Percentiles rank a stretch among this genome's conserved stretches.
Evolutionary conservation across 2,888 invertebrate species (phyloP).

Genomic region (Dasysyrphus tricinctus): DNA sequence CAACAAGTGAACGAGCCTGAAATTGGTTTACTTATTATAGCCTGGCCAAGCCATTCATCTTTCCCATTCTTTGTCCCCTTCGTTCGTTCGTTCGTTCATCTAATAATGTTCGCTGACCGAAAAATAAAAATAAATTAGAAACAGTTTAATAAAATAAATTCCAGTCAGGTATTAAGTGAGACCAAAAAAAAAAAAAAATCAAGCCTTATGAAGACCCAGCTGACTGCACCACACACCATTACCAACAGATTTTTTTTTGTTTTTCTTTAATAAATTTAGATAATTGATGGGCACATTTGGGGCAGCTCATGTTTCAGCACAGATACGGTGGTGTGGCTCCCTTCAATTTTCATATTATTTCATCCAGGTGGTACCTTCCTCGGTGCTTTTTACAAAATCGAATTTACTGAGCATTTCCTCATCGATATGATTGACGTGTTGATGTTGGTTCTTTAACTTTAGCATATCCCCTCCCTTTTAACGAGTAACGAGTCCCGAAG

Average conservation of each 20-base stretch:
- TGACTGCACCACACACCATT: not conserved
- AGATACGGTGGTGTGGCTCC: not conserved
- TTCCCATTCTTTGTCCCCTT: too few species aligned
- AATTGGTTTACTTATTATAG: slow-evolving; percentile 14
- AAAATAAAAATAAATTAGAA: slow-evolving; percentile 38
- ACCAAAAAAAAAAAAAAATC: slow-evolving; percentile 2
- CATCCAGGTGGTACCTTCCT: not conserved
- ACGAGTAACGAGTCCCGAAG: not conserved
- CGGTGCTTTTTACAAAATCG: slow-evolving; percentile 6
- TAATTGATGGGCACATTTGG: slow-evolving; percentile 64
- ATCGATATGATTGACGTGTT: slow-evolving; percentile 19
- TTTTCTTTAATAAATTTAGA: slow-evolving; percentile 35
- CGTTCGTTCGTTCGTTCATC: not conserved
- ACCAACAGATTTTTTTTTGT: slow-evolving; percentile 10
- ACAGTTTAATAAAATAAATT: slow-evolving; percentile 52
- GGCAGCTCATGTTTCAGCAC: slow-evolving; percentile 25
- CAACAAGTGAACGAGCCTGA: slow-evolving; percentile 26
- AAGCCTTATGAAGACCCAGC: slow-evolving; percentile 24
- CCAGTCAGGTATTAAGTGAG: slow-evolving; percentile 48
- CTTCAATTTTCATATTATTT: not conserved
- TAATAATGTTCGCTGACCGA: slow-evolving; percentile 53
- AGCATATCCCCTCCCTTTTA: not conserved
- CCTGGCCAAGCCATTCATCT: not conserved
- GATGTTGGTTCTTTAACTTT: not conserved
- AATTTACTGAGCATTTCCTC: slow-evolving; percentile 40